phyloP scores from a whole-genome alignment of 2,113 vertebrate genomes.

The Daphoenositta chrysoptera region DNA sequence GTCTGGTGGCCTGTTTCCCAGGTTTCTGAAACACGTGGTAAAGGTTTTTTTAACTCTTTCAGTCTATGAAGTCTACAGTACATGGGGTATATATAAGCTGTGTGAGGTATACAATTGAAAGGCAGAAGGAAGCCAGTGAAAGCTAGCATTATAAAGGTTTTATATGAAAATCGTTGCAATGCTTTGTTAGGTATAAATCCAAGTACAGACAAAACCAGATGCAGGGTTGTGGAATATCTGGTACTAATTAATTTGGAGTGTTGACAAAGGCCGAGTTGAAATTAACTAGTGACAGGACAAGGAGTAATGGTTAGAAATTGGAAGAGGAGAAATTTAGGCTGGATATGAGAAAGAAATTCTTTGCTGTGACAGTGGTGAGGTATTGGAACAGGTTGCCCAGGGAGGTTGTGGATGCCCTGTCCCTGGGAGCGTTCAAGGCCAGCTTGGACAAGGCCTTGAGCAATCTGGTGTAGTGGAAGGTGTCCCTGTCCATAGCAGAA shows the following conservation, averaged over 20 bases:
- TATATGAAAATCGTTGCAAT: not conserved
- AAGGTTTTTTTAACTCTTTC: not conserved
- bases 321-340: not conserved
- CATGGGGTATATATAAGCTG: not conserved
- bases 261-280: not conserved
- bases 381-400: not conserved
- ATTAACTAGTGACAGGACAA: not conserved
- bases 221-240: not conserved
- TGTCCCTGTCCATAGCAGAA: not conserved
- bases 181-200: not conserved
- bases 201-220: not conserved
- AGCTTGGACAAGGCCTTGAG: not conserved
- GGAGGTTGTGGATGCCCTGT: not conserved
- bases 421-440: not conserved
- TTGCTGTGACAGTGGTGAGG: not conserved
- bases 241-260: not conserved
- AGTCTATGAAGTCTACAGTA: not conserved
- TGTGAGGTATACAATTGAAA: not conserved
- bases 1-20: not conserved
- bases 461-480: not conserved
- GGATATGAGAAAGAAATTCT: not conserved
- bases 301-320: too few relatives aligned
- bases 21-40: not conserved
- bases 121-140: not conserved
- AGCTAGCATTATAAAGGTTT: not conserved